Base-by-base conservation (phyloP, 2,797 vertebrate genomes). In the Anabacerthia variegaticeps region DNA sequence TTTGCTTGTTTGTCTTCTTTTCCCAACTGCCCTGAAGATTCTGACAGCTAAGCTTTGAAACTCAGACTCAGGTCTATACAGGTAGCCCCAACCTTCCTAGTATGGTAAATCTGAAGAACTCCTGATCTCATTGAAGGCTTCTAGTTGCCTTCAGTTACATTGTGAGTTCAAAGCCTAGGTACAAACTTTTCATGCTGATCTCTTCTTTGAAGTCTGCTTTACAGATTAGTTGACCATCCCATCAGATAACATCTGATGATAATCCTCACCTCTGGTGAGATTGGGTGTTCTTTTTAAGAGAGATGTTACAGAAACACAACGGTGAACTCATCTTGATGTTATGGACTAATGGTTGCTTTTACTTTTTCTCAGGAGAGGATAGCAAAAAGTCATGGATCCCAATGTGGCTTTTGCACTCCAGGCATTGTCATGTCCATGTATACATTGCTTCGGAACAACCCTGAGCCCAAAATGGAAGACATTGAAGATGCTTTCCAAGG, bases 361-460 rank as follows among this genome's bases (percentile, higher is more conserved):
- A 27, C 51, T 83, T 96, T 74, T 80, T 94, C 39, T 54, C 85
- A 99, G 99, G 99, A 99, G 95, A 98, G 99, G 65, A 99, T 99
- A 23, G 98, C 99, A 28, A 98, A 97, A 96, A 98, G 98, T 91
- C 99, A 99, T 21, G 99, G 99, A 16, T 99, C 99, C 30, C 99
- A 99, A n/a, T 99, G 99, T 17, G 99, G 99, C 3, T 99, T 99
- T 98, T 99, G 99, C 71, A 99, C 99, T 5, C 99, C 99, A 1
- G 99, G 99, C 12, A 98, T 99, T 18, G 98, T 99, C 82, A 99
- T 99, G 99, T 99, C 99, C 72, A 99, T 99, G 99, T 99, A 99
- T 18, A 97, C 99, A 0, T 96, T 99, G 84, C 98, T 99, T 66
- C 98, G 98, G 48, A 99, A 99, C 94, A 98, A 98, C 43, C 97